Conservation (phyloP, 2,888 invertebrate genomes). For the Watsonalla cultraria region DNA sequence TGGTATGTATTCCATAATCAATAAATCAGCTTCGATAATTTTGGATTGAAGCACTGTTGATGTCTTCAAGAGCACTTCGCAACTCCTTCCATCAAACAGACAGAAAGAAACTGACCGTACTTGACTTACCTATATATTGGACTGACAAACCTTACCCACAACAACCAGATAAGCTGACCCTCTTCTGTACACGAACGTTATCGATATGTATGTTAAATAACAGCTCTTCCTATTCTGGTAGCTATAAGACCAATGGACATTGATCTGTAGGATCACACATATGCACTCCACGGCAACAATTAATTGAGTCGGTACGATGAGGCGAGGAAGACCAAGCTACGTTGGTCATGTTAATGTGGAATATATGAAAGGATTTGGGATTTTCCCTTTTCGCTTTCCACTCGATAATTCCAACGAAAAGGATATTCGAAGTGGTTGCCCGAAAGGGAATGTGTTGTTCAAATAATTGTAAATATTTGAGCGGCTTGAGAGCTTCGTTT, state of each 20-base stretch:
- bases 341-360: constrained; percentile 2
- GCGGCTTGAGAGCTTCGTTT: constrained; percentile 4
- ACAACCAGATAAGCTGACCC: background rate
- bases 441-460: constrained; percentile 26
- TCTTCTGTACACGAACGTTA: no score
- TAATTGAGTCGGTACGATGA: background rate
- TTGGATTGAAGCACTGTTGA: background rate
- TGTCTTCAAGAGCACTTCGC: no score
- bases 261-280: background rate
- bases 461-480: constrained; percentile 26
- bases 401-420: constrained; percentile 53
- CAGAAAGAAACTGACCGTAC: background rate
- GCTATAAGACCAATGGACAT: background rate
- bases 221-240: background rate
- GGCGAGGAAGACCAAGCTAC: constrained; percentile 4
- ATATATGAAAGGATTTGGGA: constrained; percentile 26
- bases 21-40: background rate
- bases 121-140: constrained; percentile 1
- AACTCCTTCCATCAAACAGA: background rate
- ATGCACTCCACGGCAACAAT: background rate
- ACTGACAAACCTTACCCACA: background rate
- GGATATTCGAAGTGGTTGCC: constrained; percentile 36
- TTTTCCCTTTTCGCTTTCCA: constrained; percentile 44
- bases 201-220: background rate
- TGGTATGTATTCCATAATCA: background rate